phyloP scores from a whole-genome alignment of 2,888 invertebrate genomes.

The Alloscopus bannaensis region DNA sequence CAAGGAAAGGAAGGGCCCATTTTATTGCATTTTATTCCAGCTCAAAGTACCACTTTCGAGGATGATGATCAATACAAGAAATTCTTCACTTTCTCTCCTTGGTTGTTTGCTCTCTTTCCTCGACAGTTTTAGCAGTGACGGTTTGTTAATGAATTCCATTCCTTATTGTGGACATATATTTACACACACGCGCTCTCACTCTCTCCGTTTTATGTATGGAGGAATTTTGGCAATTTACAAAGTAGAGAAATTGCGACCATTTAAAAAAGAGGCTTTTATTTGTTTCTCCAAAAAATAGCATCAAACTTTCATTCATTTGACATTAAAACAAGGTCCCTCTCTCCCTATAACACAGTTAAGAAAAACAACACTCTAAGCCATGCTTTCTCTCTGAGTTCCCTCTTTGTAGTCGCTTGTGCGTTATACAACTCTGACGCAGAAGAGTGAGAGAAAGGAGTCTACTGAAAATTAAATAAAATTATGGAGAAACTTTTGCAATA shows the following conservation, averaged over 20 bases:
- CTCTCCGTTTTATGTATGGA: neutral
- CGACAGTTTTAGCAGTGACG: neutral
- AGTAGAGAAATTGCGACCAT: neutral
- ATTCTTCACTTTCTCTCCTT: neutral
- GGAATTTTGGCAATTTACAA: constrained; percentile 8
- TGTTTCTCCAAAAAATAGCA: neutral
- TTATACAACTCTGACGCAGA: too few species aligned
- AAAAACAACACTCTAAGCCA: neutral
- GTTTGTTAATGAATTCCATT: neutral
- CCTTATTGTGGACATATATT: too few species aligned
- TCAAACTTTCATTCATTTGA: constrained; percentile 2
- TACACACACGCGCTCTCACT: too few species aligned
- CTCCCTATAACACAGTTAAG: constrained; percentile 4
- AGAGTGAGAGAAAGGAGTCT: constrained; percentile 23
- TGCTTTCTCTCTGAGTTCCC: too few species aligned
- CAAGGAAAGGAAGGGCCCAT: too few species aligned
- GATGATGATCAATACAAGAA: constrained; percentile 4
- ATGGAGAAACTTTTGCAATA: constrained; percentile 70
- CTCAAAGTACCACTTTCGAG: too few species aligned
- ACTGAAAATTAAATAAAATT: constrained; percentile 70
- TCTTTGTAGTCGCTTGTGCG: neutral
- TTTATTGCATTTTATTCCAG: too few species aligned
- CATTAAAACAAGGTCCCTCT: constrained; percentile 8
- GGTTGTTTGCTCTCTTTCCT: neutral
- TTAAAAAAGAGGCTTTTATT: neutral